These are phyloP conservation scores for Dryobotodes eremita DNA, from an alignment of 2,888 invertebrate genomes.

Conservation along the genomic window DNA sequence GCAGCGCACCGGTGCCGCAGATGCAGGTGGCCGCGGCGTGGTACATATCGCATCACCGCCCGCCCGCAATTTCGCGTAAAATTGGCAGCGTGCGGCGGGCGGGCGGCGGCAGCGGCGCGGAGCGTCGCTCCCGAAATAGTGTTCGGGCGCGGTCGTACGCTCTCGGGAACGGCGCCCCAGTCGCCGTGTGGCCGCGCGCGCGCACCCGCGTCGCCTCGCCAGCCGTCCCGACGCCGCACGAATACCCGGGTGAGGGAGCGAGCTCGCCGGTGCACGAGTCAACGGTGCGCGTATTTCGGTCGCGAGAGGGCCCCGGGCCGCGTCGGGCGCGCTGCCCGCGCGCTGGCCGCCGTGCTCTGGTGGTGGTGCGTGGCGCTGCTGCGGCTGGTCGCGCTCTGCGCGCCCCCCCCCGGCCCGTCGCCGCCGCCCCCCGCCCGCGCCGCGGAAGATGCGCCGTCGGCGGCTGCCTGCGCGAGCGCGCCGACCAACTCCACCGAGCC, in stretches of 20 bases:
- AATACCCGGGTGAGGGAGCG: slow-evolving; percentile 82
- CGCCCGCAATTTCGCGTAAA: slow-evolving; percentile 91
- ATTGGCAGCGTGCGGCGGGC: slow-evolving; percentile 90
- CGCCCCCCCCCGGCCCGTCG: slow-evolving; percentile 88
- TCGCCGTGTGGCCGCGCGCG: slow-evolving; percentile 90
- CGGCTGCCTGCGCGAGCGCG: slow-evolving; percentile 87
- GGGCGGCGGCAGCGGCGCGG: slow-evolving; percentile 88
- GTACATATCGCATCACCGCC: slow-evolving; percentile 90
- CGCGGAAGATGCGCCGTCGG: slow-evolving; percentile 86
- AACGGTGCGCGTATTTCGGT: slow-evolving; percentile 89
- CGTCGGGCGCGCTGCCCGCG: slow-evolving; percentile 89
- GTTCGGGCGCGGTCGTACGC: slow-evolving; percentile 89
- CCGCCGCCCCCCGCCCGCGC: slow-evolving; percentile 86
- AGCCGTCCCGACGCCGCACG: slow-evolving; percentile 82
- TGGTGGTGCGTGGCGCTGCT: slow-evolving; percentile 90
- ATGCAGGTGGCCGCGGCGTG: slow-evolving; percentile 82
- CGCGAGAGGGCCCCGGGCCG: slow-evolving; percentile 88
- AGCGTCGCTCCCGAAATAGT: slow-evolving; percentile 90
- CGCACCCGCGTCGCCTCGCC: slow-evolving; percentile 88
- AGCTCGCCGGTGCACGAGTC: slow-evolving; percentile 82
- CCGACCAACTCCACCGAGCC: slow-evolving; percentile 84
- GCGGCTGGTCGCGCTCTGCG: slow-evolving; percentile 89
- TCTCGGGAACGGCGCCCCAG: slow-evolving; percentile 88
- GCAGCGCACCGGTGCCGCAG: slow-evolving; percentile 71
- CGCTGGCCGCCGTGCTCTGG: slow-evolving; percentile 90